Evolutionary conservation across 2,113 vertebrate genomes (phyloP).

Genomic region (Calidris pugnax): DNA sequence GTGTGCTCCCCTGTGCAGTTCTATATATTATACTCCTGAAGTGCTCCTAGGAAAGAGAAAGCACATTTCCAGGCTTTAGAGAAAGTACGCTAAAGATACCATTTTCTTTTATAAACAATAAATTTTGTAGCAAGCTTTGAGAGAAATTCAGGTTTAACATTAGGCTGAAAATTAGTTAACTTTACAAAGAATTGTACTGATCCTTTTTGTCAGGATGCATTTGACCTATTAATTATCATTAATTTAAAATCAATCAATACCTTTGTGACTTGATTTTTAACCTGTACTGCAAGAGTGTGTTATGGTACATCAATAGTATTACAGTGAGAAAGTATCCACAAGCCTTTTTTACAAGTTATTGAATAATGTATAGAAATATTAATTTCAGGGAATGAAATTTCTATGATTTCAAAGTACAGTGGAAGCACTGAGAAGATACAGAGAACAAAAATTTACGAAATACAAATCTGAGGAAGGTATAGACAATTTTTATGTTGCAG

Average conservation of each 20-base stretch:
- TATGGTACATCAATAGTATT: neutral
- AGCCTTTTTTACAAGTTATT: neutral
- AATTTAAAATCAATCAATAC: neutral
- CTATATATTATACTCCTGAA: neutral
- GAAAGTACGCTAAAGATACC: neutral
- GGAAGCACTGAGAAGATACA: neutral
- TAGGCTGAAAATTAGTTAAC: neutral
- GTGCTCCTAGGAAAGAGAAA: neutral
- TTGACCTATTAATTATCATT: neutral
- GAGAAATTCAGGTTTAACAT: neutral
- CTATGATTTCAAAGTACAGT: neutral
- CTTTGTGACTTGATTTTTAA: neutral
- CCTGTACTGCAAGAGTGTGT: neutral
- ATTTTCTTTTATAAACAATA: neutral
- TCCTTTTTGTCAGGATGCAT: neutral
- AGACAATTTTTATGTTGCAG: neutral
- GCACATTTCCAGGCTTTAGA: neutral
- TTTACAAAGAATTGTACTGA: neutral
- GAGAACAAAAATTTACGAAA: neutral
- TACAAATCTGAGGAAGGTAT: accelerated
- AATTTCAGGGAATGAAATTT: neutral
- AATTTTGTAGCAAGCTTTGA: neutral
- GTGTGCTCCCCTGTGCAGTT: neutral
- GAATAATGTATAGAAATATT: neutral
- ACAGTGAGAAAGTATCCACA: neutral